Evolutionary conservation across 2,888 invertebrate genomes (phyloP).

Genomic region (Scelioninae gen. 1): DNA sequence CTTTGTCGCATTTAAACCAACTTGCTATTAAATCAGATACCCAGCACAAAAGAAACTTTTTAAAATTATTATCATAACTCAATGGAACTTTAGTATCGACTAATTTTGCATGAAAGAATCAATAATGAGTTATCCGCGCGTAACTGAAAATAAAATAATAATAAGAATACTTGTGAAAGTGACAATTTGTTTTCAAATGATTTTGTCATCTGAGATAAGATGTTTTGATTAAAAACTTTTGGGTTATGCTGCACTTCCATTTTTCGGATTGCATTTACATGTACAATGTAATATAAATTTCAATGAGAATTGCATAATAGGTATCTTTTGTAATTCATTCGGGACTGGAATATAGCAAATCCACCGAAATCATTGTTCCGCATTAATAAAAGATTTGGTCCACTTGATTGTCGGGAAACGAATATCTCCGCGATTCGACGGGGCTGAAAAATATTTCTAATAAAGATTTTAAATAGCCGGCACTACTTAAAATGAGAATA

Average conservation of each 20-base stretch:
- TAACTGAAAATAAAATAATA: neutral
- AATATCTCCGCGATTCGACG: slow-evolving; percentile 23
- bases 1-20: slow-evolving; percentile 43
- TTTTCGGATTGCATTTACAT: slow-evolving; percentile 34
- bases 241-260: slow-evolving; percentile 2
- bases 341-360: slow-evolving; percentile 26
- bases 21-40: slow-evolving; percentile 46
- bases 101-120: slow-evolving; percentile 26
- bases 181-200: neutral
- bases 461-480: slow-evolving; percentile 42
- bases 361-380: slow-evolving; percentile 51
- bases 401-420: slow-evolving; percentile 35
- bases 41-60: slow-evolving; percentile 20
- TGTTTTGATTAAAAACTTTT: slow-evolving; percentile 14
- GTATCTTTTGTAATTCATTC: slow-evolving; percentile 40
- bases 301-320: slow-evolving; percentile 29
- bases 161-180: neutral
- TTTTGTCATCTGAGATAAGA: slow-evolving; percentile 6
- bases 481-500: slow-evolving; percentile 28
- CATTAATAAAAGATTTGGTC: slow-evolving; percentile 49
- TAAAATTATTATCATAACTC: slow-evolving; percentile 33
- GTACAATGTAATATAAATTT: slow-evolving; percentile 44
- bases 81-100: slow-evolving; percentile 6
- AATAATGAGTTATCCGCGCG: slow-evolving; percentile 1
- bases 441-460: slow-evolving; percentile 31